Base-by-base conservation (phyloP, 2,113 vertebrate species). In the Orientallactaga bullata region DNA sequence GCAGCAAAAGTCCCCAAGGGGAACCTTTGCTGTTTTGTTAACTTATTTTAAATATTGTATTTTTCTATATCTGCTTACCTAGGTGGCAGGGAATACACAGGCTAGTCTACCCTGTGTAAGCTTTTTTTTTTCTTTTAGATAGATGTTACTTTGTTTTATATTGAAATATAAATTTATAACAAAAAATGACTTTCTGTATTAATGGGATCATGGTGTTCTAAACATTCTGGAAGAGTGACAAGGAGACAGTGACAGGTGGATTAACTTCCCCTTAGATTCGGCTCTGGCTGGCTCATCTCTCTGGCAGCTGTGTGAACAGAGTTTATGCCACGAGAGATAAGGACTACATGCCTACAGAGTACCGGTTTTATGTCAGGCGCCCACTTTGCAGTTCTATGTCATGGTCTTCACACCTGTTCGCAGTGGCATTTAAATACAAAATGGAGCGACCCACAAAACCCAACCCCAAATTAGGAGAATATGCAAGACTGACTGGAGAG, bases 221-320 rank as follows among this genome's bases (percentile, higher is more conserved):
- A 97, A 95, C 18, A 16, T 7, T 39, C 93, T 96, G 96, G 94
- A 95, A 97, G 74, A 95, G 96, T 4, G 65, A 91, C 96, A 96
- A 96, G 28, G 85, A 10, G 73, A 1, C 66, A 82, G 84, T 90
- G 96, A 47, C 96, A 97, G 96, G 97, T 97, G 97, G 96, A 94
- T 96, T 74, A 51, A 93, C 66, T 95, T 85, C 69, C 88, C 94
- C 63, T 69, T 37, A 39, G 87, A 94, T 88, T 93, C 77, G 90
- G 90, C 95, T 96, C 84, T 47, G 17, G 35, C 42, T 1, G 3
- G 60, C 83, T 96, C 73, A 13, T 92, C 95, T 60, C 96, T 28
- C n/a, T n/a, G 96, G 95, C 96, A 87, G 32, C 0, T 90, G 63
- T 37, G 94, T 73, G 55, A 91, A 73, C 3, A 3, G 39, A 92